Evolutionary conservation across 2,888 invertebrate genomes (phyloP), one percentile per base, ranked within the genome.

Genomic region (Melinaea menophilus): DNA sequence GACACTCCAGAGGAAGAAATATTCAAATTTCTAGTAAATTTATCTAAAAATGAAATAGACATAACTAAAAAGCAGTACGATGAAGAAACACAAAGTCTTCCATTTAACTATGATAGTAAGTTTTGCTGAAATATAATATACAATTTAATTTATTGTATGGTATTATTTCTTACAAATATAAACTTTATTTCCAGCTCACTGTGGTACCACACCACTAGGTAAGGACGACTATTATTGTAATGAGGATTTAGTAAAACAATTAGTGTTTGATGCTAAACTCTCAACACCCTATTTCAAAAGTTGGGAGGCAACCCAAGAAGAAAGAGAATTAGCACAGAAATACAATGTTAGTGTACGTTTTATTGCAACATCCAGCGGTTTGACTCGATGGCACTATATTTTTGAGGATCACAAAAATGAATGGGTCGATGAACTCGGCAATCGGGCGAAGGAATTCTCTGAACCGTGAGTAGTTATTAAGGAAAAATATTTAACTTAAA

Each of bases 361-460:
- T 80, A 94, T 97, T 34, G 95, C 97, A 0, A 97, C 98, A 0
- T 95, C 97, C 82, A 97, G 97, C 76, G 98, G 98, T 0, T 85
- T 98, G 0, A 97, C 97, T 0, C 91, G 97, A 60, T 97, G 97
- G 97, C 95, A 97, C 80, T 94, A 95, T 71, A 92, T 95, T 55
- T 91, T 91, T 63, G 93, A 93, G 48, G 90, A 92, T 51, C 85
- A 91, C 22, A 94, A 93, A 73, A 92, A 92, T 65, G 90, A 90
- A 67, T 67, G 73, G 34, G 87, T 90, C 0, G 79, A 84, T 62
- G 85, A 86, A 54, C 70, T 75, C 56, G 90, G 90, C 0, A 72
- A 74, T 11, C 77, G 85, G 37, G 66, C 70, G 7, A 88, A 82
- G 68, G 74, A 76, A 55, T 84, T 73, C 70, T 46, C 72, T n/a